Conservation (phyloP, 2,888 invertebrate species). For the Lepas anatifera region DNA sequence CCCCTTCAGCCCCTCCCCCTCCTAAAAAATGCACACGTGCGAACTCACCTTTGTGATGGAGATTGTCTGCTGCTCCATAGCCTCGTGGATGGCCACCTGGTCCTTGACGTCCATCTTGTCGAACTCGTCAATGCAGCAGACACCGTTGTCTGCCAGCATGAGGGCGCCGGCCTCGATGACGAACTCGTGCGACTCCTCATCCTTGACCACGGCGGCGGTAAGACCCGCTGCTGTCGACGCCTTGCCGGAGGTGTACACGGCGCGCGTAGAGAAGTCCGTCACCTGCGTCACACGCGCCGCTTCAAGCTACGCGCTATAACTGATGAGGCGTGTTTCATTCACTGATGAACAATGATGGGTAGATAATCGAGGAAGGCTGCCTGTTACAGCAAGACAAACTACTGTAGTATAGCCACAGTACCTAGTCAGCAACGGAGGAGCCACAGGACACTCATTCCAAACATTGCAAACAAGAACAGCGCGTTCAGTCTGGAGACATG, state of each 20-base stretch:
- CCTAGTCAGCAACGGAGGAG: no score
- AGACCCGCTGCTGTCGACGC: slow-evolving; percentile 96
- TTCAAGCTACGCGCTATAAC: no score
- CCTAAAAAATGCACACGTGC: no score
- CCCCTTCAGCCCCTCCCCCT: no score
- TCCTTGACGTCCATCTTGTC: slow-evolving; percentile 98
- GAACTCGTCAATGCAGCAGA: slow-evolving; percentile 98
- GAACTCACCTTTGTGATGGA: slow-evolving; percentile 78
- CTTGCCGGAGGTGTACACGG: slow-evolving; percentile 97
- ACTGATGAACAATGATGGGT: no score
- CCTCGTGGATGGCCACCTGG: slow-evolving; percentile 99
- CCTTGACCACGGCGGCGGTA: slow-evolving; percentile 94
- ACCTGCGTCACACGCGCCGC: slow-evolving; percentile 34
- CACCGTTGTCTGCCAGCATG: slow-evolving; percentile 97
- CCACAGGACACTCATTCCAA: no score
- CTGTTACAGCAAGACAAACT: no score
- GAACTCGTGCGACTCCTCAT: slow-evolving; percentile 96
- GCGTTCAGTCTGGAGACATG: no score
- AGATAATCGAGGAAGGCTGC: no score
- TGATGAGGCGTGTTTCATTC: no score
- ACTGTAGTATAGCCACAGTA: no score
- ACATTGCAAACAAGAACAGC: no score
- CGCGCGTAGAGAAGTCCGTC: slow-evolving; percentile 85
- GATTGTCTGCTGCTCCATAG: slow-evolving; percentile 99
- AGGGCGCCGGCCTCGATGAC: slow-evolving; percentile 99